phyloP scores from a whole-genome alignment of 2,888 invertebrate genomes.

The Micoletzkya japonica region DNA sequence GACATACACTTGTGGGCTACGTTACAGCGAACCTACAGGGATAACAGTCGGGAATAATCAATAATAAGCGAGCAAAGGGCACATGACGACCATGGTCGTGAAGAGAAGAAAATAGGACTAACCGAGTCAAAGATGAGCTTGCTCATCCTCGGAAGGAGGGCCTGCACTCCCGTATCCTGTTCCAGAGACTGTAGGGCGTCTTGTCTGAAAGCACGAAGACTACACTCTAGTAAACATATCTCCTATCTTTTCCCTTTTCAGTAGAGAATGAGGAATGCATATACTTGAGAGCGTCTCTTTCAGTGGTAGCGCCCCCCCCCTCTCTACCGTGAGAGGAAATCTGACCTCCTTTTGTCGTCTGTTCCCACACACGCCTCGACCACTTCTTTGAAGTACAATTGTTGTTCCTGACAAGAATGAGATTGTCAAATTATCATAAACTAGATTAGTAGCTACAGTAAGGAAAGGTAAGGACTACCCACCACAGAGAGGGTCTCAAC shows the following conservation, averaged over 20 bases:
- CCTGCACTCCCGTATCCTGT: slow-evolving; percentile 44
- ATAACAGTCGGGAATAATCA: not conserved
- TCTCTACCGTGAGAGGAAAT: too few relatives aligned
- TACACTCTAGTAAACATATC: too few relatives aligned
- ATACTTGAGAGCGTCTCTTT: too few relatives aligned
- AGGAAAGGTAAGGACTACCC: not conserved
- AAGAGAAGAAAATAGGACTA: slow-evolving; percentile 69
- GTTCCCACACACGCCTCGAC: slow-evolving; percentile 44
- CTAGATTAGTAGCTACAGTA: not conserved
- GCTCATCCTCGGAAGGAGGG: slow-evolving; percentile 13
- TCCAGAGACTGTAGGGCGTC: slow-evolving; percentile 43
- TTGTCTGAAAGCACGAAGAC: slow-evolving; percentile 64
- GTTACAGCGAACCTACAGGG: slow-evolving; percentile 32
- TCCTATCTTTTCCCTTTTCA: too few relatives aligned
- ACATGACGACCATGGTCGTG: not conserved
- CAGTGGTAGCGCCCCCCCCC: too few relatives aligned
- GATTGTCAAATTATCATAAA: not conserved
- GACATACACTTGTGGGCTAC: slow-evolving; percentile 41
- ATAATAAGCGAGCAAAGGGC: not conserved
- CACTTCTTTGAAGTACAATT: slow-evolving; percentile 43
- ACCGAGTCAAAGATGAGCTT: slow-evolving; percentile 26
- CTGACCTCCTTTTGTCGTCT: slow-evolving; percentile 68
- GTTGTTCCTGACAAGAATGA: slow-evolving; percentile 41
- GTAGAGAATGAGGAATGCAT: too few relatives aligned
- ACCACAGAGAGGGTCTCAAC: slow-evolving; percentile 22